Evolutionary conservation across 2,888 invertebrate species (phyloP).

Genomic region (Cancer borealis): DNA sequence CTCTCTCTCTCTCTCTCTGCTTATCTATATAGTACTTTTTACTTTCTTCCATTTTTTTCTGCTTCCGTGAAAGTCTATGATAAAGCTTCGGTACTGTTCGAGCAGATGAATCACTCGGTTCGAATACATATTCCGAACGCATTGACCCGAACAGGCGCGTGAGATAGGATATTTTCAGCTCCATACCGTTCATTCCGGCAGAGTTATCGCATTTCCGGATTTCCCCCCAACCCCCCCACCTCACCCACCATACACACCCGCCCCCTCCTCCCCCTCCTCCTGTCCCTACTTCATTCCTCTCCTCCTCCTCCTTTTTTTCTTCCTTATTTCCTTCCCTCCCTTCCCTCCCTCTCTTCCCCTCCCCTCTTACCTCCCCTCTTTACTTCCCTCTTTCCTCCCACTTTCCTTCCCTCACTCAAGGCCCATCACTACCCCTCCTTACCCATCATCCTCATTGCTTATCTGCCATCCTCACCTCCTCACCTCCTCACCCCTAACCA

Average conservation of each 20-base stretch:
- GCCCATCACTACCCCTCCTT: background rate
- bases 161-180: constrained; percentile 2
- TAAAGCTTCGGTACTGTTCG: background rate
- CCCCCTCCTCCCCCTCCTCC: background rate
- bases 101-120: background rate
- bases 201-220: constrained; percentile 9
- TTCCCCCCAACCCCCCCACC: background rate
- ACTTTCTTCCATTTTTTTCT: background rate
- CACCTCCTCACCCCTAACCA: too few relatives aligned
- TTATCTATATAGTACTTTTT: background rate
- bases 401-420: background rate
- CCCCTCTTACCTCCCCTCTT: background rate
- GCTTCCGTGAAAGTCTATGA: background rate
- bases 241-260: background rate
- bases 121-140: background rate
- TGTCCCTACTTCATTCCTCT: too few relatives aligned
- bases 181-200: constrained; percentile 11
- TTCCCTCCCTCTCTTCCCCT: too few relatives aligned
- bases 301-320: too few relatives aligned
- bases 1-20: constrained; percentile 35
- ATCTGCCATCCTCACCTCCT: too few relatives aligned
- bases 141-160: background rate
- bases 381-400: background rate
- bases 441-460: too few relatives aligned
- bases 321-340: background rate